phyloP scores from a whole-genome alignment of 2,888 invertebrate genomes.

The Ditylenchus weischeri region DNA sequence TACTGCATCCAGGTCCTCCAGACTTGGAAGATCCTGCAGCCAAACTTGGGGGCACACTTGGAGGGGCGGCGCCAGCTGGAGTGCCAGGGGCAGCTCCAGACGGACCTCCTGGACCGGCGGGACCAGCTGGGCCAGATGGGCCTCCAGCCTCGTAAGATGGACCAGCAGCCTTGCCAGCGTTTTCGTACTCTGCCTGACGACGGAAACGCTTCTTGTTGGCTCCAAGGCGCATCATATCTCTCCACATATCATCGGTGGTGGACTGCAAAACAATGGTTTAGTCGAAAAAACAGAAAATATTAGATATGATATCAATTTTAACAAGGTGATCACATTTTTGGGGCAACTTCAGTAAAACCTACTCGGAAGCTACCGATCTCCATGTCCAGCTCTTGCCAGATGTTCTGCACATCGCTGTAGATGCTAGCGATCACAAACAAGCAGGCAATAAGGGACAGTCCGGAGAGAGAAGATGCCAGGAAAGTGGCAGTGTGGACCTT shows the following conservation, averaged over 20 bases:
- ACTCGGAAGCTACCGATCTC: constrained; percentile 51
- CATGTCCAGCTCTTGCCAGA: constrained; percentile 50
- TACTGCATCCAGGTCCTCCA: constrained; percentile 18
- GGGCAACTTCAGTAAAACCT: neutral
- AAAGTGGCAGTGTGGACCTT: constrained; percentile 54
- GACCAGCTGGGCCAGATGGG: constrained; percentile 39
- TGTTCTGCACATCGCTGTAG: constrained; percentile 50
- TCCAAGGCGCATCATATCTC: constrained; percentile 49
- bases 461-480: constrained; percentile 52
- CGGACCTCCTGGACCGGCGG: neutral
- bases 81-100: constrained; percentile 11
- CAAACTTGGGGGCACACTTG: constrained; percentile 34
- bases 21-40: constrained; percentile 15
- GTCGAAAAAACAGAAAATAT: too few species aligned
- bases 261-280: neutral
- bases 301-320: too few species aligned
- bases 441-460: constrained; percentile 48
- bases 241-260: constrained; percentile 54
- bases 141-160: constrained; percentile 25
- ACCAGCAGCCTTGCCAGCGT: constrained; percentile 29
- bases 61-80: constrained; percentile 29
- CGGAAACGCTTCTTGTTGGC: constrained; percentile 31
- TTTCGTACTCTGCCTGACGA: constrained; percentile 32
- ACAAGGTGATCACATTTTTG: too few species aligned
- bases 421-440: constrained; percentile 50